Evolutionary conservation across 2,888 invertebrate species (phyloP), one percentile per base, ranked within the genome.

Genomic region (Tetranychus truncatus): DNA sequence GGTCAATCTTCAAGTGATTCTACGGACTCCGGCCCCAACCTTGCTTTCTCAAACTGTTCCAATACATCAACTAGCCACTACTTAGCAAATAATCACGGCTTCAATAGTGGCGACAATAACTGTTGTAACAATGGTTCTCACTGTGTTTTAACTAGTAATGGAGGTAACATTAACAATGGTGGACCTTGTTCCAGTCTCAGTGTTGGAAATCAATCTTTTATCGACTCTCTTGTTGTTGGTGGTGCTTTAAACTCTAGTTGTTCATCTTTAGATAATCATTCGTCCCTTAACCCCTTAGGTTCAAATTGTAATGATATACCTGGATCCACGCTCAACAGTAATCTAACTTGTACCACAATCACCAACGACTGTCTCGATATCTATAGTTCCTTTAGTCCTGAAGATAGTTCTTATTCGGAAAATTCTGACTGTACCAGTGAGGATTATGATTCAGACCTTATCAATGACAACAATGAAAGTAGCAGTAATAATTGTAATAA

Each of bases 321-420:
- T 55, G 55, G 55, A 55, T 15, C 55, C 15, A 55, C 55, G 55
- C 55, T 55, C 55, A 55, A 55, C 15, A 55, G 55, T 55, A 55
- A 55, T 55, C 15, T 55, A 55, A 55, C 15, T 0, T 55, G 55
- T 15, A 2, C 55, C 15, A 55, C 9, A 9, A 55, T 55, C 15
- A 55, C 55, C 55, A 55, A 55, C 55, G 55, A 55, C 55, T 55
- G 55, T 55, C 15, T 80, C 44, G 79, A 80, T 44, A 78, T 82
- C 77, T 79, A 77, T 79, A 76, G 75, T 20, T 78, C 78, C 44
- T 81, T 79, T 79, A 81, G 77, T 79, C 81, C 78, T 18, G 82
- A 82, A 21, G 82, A 82, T 18, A 81, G 80, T 74, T 81, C 82
- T 0, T 83, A 82, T 77, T 81, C 82, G 0, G 83, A 82, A 77